phyloP scores from a whole-genome alignment of 2,113 vertebrate genomes.

The Solea solea region DNA sequence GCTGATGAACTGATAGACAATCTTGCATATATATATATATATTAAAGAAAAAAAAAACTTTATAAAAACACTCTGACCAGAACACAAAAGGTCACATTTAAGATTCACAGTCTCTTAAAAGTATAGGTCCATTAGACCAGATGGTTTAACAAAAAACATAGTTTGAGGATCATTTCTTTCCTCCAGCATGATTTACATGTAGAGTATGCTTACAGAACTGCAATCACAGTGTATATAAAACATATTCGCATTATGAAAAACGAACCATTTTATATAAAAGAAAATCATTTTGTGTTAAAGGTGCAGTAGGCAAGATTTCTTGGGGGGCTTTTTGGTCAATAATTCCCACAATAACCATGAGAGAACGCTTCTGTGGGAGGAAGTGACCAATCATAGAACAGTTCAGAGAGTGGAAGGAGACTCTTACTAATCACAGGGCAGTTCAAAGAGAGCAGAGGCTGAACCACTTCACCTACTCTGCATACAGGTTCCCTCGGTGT shows the following conservation, averaged over 20 bases:
- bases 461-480: too few species aligned
- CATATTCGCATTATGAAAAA: constrained; percentile 10
- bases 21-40: neutral
- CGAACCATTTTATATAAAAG: too few species aligned
- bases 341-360: too few species aligned
- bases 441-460: too few species aligned
- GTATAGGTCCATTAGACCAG: constrained; percentile 13
- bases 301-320: too few species aligned
- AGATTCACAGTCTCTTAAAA: constrained; percentile 48
- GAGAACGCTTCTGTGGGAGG: too few species aligned
- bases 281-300: too few species aligned
- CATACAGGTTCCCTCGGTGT: too few species aligned
- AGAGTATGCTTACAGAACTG: constrained; percentile 19
- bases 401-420: too few species aligned
- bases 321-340: too few species aligned
- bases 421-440: too few species aligned
- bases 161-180: constrained; percentile 22
- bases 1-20: neutral
- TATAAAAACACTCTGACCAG: constrained; percentile 22
- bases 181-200: constrained; percentile 59
- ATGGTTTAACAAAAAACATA: constrained; percentile 29
- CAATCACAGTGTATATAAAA: constrained; percentile 3
- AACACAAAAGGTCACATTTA: constrained; percentile 23
- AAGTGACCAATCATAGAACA: too few species aligned
- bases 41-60: constrained; percentile 3